Evolutionary conservation across 2,888 invertebrate species (phyloP).

Genomic region (Stenotaenia linearis): DNA sequence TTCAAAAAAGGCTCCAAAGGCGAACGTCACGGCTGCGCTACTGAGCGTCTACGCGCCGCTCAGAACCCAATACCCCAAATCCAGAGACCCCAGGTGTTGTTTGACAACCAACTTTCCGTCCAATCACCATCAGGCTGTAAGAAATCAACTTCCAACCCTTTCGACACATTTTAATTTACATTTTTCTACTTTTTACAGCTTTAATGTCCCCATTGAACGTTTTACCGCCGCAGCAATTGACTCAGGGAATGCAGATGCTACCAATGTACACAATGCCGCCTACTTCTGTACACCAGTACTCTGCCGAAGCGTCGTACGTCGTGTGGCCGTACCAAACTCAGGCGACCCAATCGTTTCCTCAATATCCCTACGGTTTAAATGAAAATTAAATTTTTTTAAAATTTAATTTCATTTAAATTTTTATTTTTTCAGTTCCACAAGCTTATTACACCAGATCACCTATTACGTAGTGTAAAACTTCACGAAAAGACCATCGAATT

Average conservation of each 20-base stretch:
- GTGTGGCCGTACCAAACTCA: neutral
- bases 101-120: too few relatives aligned
- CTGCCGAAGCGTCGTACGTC: neutral
- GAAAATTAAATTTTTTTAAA: neutral
- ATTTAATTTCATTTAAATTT: neutral
- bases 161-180: too few relatives aligned
- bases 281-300: neutral
- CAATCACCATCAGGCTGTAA: conserved; percentile 42
- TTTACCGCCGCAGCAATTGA: neutral
- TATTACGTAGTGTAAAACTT: too few relatives aligned
- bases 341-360: neutral
- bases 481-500: too few relatives aligned
- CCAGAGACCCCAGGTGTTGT: too few relatives aligned
- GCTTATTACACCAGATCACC: neutral
- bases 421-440: neutral
- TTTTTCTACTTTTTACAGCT: neutral
- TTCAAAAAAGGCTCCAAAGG: conserved; percentile 99
- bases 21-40: conserved; percentile 96
- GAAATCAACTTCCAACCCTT: too few relatives aligned
- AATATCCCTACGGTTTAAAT: neutral
- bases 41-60: conserved; percentile 80
- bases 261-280: neutral
- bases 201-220: neutral
- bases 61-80: conserved; percentile 97
- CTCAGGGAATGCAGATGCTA: neutral